Evolutionary conservation across 2,113 vertebrate species (phyloP).

Genomic region (Macheiramphus alcinus): DNA sequence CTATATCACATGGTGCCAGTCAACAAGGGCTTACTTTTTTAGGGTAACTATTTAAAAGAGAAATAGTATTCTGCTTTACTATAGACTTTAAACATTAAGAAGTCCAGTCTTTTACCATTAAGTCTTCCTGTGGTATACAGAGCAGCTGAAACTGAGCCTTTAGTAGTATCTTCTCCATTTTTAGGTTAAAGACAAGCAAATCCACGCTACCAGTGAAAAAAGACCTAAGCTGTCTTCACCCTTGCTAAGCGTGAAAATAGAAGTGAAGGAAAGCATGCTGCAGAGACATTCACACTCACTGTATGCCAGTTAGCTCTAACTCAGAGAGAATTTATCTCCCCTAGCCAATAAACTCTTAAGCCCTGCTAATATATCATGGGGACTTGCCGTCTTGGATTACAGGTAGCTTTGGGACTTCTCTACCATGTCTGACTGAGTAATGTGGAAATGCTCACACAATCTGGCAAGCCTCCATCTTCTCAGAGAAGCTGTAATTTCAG

Average conservation of each 20-base stretch:
- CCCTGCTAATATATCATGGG: not conserved
- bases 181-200: not conserved
- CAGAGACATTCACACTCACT: not conserved
- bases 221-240: not conserved
- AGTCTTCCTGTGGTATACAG: not conserved
- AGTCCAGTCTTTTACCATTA: not conserved
- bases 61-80: not conserved
- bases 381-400: not conserved
- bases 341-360: not conserved
- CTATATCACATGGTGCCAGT: not conserved
- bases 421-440: not conserved
- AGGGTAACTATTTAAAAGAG: not conserved
- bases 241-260: not conserved
- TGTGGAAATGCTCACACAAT: not conserved
- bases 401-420: not conserved
- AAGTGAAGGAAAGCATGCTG: not conserved
- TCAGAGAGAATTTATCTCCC: not conserved
- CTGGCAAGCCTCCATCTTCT: not conserved
- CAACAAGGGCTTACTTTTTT: not conserved
- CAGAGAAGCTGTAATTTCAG: not conserved
- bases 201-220: not conserved
- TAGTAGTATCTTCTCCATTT: not conserved
- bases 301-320: not conserved
- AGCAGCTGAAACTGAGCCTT: not conserved
- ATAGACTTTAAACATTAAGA: not conserved